Percentiles rank a stretch among this genome's conserved stretches.
Conservation (phyloP, 2,888 invertebrate genomes). For the Omphaloscelis lunosa region DNA sequence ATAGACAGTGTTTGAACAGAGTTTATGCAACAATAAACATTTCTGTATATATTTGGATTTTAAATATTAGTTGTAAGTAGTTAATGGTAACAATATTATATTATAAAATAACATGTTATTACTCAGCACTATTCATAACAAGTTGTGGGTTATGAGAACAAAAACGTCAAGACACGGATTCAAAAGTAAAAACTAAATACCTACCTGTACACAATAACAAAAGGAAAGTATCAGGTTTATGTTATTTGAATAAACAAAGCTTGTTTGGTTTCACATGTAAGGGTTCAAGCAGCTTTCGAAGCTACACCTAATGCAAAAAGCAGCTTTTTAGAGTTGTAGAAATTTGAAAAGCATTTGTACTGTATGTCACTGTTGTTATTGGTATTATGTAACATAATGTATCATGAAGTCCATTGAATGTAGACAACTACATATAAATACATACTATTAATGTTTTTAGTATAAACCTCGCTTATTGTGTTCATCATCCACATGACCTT, state of each 20-base stretch:
- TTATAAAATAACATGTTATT: slow-evolving; percentile 68
- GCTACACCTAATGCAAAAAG: slow-evolving; percentile 63
- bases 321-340: slow-evolving; percentile 58
- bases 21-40: slow-evolving; percentile 74
- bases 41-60: slow-evolving; percentile 88
- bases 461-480: slow-evolving; percentile 52
- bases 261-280: slow-evolving; percentile 47
- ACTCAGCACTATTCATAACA: slow-evolving; percentile 69
- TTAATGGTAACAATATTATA: slow-evolving; percentile 77
- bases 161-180: slow-evolving; percentile 47
- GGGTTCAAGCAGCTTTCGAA: slow-evolving; percentile 63
- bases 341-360: slow-evolving; percentile 47
- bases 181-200: slow-evolving; percentile 6
- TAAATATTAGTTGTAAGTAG: slow-evolving; percentile 87
- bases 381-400: slow-evolving; percentile 39
- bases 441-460: slow-evolving; percentile 48
- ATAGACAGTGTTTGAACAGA: slow-evolving; percentile 64
- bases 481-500: slow-evolving; percentile 62
- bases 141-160: slow-evolving; percentile 62
- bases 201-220: slow-evolving; percentile 39
- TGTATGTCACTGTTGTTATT: slow-evolving; percentile 43
- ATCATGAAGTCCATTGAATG: slow-evolving; percentile 48
- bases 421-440: slow-evolving; percentile 29
- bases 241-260: slow-evolving; percentile 56
- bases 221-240: slow-evolving; percentile 59